phyloP scores from a whole-genome alignment of 2,888 invertebrate genomes.

The Lymantria dispar region DNA sequence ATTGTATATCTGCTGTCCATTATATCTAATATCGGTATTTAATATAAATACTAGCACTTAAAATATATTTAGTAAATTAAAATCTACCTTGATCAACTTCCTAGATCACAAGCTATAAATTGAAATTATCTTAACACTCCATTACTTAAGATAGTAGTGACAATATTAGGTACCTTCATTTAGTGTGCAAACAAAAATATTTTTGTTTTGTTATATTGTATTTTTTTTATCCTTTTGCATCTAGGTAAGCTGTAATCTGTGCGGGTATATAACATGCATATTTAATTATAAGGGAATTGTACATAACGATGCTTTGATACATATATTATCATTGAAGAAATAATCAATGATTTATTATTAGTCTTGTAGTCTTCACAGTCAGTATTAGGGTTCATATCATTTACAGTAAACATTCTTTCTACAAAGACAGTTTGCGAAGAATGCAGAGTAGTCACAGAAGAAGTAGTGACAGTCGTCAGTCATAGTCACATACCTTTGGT shows the following conservation, averaged over 20 bases:
- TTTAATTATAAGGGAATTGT: not conserved
- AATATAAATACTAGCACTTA: no score
- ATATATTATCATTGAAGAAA: not conserved
- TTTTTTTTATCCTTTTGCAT: no score
- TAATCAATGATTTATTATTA: constrained; percentile 18
- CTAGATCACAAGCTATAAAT: not conserved
- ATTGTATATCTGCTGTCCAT: not conserved
- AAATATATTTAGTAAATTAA: not conserved
- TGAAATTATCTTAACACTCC: not conserved
- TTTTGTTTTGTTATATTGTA: no score
- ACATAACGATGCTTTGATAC: not conserved
- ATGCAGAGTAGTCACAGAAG: constrained; percentile 11
- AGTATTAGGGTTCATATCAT: constrained; percentile 9
- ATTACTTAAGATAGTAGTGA: not conserved
- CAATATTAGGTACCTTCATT: not conserved
- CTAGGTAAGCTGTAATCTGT: not conserved
- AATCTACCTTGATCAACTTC: not conserved
- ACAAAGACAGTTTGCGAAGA: constrained; percentile 6
- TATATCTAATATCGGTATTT: not conserved
- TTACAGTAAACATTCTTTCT: no score
- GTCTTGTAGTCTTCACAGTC: constrained; percentile 34
- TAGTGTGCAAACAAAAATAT: no score
- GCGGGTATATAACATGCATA: constrained; percentile 1
- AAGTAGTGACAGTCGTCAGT: constrained; percentile 30
- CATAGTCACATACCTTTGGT: constrained; percentile 52